These are phyloP conservation scores for Morpho helenor DNA, from an alignment of 2,888 invertebrate genomes.

Conservation along the genomic window DNA sequence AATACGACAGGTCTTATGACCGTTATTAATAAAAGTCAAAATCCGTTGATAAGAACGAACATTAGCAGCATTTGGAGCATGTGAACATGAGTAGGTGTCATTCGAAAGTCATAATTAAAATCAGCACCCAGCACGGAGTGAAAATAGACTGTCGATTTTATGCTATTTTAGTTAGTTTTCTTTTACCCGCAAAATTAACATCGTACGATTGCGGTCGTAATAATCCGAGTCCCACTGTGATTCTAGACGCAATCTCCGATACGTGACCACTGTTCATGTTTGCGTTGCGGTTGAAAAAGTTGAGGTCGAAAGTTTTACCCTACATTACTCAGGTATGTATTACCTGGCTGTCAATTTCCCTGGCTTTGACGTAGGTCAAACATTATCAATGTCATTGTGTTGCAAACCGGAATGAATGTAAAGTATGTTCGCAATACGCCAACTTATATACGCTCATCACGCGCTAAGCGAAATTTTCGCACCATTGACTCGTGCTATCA, in stretches of 20 bases:
- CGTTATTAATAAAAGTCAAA: slow-evolving; percentile 25
- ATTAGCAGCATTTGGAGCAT: slow-evolving; percentile 61
- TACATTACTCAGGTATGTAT: slow-evolving; percentile 63
- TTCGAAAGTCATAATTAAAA: slow-evolving; percentile 48
- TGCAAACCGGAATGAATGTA: slow-evolving; percentile 65
- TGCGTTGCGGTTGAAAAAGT: slow-evolving; percentile 61
- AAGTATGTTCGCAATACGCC: slow-evolving; percentile 51
- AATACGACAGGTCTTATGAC: too few relatives aligned
- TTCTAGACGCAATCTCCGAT: slow-evolving; percentile 49
- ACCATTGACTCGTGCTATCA: slow-evolving; percentile 49
- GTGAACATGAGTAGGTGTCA: slow-evolving; percentile 63
- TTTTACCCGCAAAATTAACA: slow-evolving; percentile 45
- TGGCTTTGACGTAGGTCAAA: slow-evolving; percentile 52
- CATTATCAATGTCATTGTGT: slow-evolving; percentile 63
- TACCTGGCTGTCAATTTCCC: slow-evolving; percentile 62
- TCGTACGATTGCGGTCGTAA: slow-evolving; percentile 41
- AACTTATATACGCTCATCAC: slow-evolving; percentile 45
- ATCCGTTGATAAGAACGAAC: slow-evolving; percentile 35
- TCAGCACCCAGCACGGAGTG: slow-evolving; percentile 43
- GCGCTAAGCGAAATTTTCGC: slow-evolving; percentile 53
- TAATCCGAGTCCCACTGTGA: slow-evolving; percentile 40
- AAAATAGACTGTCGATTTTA: slow-evolving; percentile 37
- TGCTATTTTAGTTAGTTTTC: slow-evolving; percentile 23
- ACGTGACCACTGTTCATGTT: slow-evolving; percentile 67
- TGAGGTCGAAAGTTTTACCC: slow-evolving; percentile 69